Percentiles rank a stretch among this genome's conserved stretches.
phyloP scores from a whole-genome alignment of 2,888 invertebrate genomes.

The Atherix ibis region DNA sequence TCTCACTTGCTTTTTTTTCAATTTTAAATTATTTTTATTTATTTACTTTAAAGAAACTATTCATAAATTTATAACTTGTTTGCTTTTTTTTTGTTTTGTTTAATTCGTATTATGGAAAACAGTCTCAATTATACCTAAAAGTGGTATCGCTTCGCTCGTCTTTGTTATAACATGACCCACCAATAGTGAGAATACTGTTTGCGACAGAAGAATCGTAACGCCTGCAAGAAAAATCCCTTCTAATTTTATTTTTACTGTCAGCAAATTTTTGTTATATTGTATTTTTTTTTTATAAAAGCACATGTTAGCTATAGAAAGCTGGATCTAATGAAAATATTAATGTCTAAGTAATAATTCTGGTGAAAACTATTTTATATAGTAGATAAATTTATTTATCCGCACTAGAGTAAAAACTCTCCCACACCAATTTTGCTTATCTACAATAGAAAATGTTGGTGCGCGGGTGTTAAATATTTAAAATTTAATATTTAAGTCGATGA shows the following conservation, averaged over 20 bases:
- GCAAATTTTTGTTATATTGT: constrained; percentile 1
- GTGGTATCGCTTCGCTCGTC: constrained; percentile 97
- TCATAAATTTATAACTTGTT: constrained; percentile 1
- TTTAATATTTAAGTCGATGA: too few species aligned
- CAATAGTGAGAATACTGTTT: constrained; percentile 98
- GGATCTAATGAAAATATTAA: too few species aligned
- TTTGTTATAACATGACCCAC: constrained; percentile 98
- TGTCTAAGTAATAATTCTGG: too few species aligned
- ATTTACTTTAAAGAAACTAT: neutral
- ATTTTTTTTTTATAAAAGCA: constrained; percentile 2
- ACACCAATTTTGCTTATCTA: too few species aligned
- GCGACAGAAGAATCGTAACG: constrained; percentile 97
- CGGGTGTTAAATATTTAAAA: too few species aligned
- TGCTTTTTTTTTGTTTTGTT: constrained; percentile 7
- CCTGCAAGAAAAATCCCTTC: constrained; percentile 61
- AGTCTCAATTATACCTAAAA: constrained; percentile 79
- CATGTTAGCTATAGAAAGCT: too few species aligned
- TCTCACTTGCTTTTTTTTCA: neutral
- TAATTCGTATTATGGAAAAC: constrained; percentile 7
- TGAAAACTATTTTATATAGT: too few species aligned
- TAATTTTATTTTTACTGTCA: constrained; percentile 3
- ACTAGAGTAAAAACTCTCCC: too few species aligned
- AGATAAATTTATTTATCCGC: too few species aligned
- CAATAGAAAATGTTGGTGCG: too few species aligned
- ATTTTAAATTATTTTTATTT: too few species aligned